These are phyloP conservation scores for Agrotis puta DNA, from an alignment of 2,888 invertebrate species.

Conservation along the genomic window DNA sequence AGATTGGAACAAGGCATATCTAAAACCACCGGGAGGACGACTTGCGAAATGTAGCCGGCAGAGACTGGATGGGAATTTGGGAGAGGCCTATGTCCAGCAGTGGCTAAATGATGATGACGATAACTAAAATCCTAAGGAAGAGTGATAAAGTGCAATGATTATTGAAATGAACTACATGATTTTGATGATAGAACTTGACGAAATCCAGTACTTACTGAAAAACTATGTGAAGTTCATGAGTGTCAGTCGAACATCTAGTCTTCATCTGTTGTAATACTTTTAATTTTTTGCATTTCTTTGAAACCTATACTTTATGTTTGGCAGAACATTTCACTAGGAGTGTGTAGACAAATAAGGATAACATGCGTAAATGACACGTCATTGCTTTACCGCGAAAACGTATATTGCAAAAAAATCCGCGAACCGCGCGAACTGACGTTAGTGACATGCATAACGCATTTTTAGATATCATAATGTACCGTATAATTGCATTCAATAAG, in stretches of 20 bases:
- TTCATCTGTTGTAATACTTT: too few species aligned
- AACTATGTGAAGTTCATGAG: not conserved
- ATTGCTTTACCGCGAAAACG: slow-evolving; percentile 11
- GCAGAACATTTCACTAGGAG: slow-evolving; percentile 6
- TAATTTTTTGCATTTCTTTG: too few species aligned
- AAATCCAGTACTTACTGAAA: not conserved
- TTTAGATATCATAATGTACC: too few species aligned
- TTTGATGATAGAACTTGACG: not conserved
- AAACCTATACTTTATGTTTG: not conserved
- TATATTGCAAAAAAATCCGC: slow-evolving; percentile 1
- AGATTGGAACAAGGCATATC: not conserved
- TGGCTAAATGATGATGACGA: too few species aligned
- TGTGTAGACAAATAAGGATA: slow-evolving; percentile 37
- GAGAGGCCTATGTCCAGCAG: too few species aligned
- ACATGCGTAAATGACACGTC: slow-evolving; percentile 16
- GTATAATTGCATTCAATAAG: too few species aligned
- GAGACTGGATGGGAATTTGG: too few species aligned
- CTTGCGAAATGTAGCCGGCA: too few species aligned
- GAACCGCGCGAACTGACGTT: slow-evolving; percentile 7
- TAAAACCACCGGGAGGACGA: too few species aligned
- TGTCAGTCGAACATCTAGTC: too few species aligned
- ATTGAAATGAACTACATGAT: not conserved
- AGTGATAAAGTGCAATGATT: not conserved
- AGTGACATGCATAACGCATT: slow-evolving; percentile 4
- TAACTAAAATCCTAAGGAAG: not conserved